Evolutionary conservation across 2,888 invertebrate species (phyloP), one percentile per base, ranked within the genome.

Genomic region (Rhogogaster chlorosoma): DNA sequence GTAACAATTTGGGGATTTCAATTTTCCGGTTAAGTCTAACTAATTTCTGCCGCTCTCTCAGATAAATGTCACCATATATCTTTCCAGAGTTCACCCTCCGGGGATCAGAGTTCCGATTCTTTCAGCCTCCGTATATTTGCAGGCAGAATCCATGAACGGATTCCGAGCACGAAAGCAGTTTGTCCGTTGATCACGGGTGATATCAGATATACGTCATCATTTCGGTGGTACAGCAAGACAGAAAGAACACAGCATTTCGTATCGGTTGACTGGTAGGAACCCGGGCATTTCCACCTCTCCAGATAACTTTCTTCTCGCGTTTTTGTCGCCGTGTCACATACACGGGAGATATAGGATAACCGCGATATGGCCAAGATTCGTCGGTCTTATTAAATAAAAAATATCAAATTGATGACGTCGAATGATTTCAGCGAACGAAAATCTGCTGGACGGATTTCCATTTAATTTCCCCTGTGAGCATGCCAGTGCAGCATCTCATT

Each of bases 131-230:
- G 38, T 15, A 22, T 18, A 42, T 64, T 18, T 80, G 15, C 26
- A 22, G 80, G 7, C 61, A 61, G 36, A 32, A 61, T 9, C 38
- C 29, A 32, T 77, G 53, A 77, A 53, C 36, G 38, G 26, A 80
- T 80, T 80, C 80, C 36, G 10, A 53, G 57, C 80, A 80, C 80
- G 80, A 80, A 80, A 32, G 64, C 80, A 53, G 80, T 64, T 80
- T 64, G 80, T 64, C 61, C 80, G 80, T 53, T 80, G 80, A 80
- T 80, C 80, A 42, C 42, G 80, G 80, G 80, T 61, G 36, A 80
- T 80, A 80, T 80, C 80, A 61, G 38, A 12, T 80, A 61, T 80
- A 80, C 80, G 57, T 64, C 57, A 80, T 61, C 64, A 49, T 77
- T 77, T 53, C 45, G 1, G 29, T 77, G 49, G 29, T 53, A 53